Evolutionary conservation across 2,888 invertebrate genomes (phyloP), one percentile per base, ranked within the genome.

Genomic region (Luffia ferchaultella): DNA sequence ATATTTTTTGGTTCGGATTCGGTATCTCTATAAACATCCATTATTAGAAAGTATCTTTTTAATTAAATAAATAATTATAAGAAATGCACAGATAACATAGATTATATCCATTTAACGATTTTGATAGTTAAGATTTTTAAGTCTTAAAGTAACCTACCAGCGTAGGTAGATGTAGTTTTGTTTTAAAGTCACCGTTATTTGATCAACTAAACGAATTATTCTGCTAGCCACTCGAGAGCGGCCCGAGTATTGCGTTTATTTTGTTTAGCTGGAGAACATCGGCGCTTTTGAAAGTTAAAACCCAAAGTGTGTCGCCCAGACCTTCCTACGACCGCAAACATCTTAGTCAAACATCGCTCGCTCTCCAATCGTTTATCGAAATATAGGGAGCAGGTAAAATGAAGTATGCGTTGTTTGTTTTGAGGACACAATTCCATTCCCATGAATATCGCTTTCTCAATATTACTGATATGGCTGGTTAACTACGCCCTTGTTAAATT

Each of bases 211-310:
- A 71, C 53, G 71, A 74, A 76, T 74, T 68, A 73, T 72, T 68
- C 68, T 68, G 56, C 52, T 54, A 61, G 60, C 70, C 76, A 73
- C 78, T 79, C 70, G 57, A 60, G 46, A 19, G 41, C 46, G 46
- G 18, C 9, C 20, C 20, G 46, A 7, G n/a, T 46, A 40, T 45
- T 50, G 16, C 30, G 41, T 18, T 45, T 53, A 64, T 66, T 65
- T 69, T 78, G 73, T 76, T 79, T 77, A 68, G 65, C 63, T 65
- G 40, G 79, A 82, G 80, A 69, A 58, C 76, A 42, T 40, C 53
- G 51, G 47, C 45, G 49, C 54, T 78, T 30, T 83, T 82, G 82
- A 79, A 79, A 82, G 73, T 70, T 84, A 83, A 85, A 83, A 84
- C 82, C 74, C 76, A 73, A 84, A 73, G 78, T 82, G 66, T 83